Percentiles rank a stretch among this genome's conserved stretches.
These are phyloP conservation scores for Rhysida immarginata DNA, from an alignment of 1,140 invertebrate species.

Conservation along the genomic window DNA sequence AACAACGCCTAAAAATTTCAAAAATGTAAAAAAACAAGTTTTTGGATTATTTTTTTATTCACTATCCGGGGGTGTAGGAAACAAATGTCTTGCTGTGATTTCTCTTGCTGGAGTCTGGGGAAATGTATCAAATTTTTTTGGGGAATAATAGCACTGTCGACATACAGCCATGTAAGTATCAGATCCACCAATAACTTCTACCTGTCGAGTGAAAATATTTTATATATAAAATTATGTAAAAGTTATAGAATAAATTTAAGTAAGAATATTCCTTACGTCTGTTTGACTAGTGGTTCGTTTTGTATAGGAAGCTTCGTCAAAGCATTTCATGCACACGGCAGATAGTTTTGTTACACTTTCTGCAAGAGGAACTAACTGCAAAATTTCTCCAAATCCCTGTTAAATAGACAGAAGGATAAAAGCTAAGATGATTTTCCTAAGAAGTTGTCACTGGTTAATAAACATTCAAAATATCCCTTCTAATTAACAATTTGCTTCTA, in stretches of 20 bases:
- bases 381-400: conserved; percentile 40
- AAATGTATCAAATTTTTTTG: neutral
- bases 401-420: no score
- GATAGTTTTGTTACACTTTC: conserved; percentile 44
- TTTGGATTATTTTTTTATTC: no score
- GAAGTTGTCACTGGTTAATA: no score
- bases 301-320: conserved; percentile 41
- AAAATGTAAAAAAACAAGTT: no score
- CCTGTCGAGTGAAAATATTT: conserved; percentile 24
- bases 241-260: conserved; percentile 5
- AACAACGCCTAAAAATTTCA: no score
- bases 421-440: no score
- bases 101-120: no score
- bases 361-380: conserved; percentile 45
- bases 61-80: no score
- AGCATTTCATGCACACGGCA: conserved; percentile 46
- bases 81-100: no score
- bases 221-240: conserved; percentile 2
- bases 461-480: no score
- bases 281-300: conserved; percentile 37
- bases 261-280: conserved; percentile 25
- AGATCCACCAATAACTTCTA: conserved; percentile 45
- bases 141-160: conserved; percentile 31
- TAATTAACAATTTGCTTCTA: no score
- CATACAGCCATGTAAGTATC: conserved; percentile 47